Conservation (phyloP, 2,113 vertebrate species). For the Hippocampus barbouri region DNA sequence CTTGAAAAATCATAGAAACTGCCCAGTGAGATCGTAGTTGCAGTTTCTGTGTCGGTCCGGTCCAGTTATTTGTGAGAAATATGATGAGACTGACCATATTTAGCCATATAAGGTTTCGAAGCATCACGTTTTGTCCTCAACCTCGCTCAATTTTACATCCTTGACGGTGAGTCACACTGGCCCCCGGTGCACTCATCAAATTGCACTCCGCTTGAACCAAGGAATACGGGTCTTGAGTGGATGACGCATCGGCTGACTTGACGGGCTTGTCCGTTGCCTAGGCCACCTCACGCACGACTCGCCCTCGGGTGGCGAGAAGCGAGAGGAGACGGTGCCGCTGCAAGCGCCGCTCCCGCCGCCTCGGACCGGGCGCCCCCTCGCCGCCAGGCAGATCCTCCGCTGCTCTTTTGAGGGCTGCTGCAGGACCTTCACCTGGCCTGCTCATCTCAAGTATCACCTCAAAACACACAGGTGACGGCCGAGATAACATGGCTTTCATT, state of each 20-base stretch:
- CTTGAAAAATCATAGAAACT: no score
- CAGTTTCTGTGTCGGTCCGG: no score
- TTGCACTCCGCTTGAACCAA: no score
- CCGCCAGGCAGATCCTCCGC: constrained; percentile 83
- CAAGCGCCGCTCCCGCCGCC: constrained; percentile 64
- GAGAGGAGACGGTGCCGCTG: constrained; percentile 75
- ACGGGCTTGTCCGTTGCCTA: constrained; percentile 54
- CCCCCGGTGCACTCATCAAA: no score
- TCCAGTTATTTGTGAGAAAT: no score
- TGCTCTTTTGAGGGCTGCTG: constrained; percentile 94
- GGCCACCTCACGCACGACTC: constrained; percentile 84
- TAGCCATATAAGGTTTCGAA: no score
- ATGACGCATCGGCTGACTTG: neutral
- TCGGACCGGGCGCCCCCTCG: constrained; percentile 67
- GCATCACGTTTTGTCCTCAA: no score
- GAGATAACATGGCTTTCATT: neutral
- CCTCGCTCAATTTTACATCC: no score
- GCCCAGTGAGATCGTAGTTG: no score
- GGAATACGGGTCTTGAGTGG: neutral
- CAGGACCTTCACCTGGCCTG: constrained; percentile 91
- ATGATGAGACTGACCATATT: no score
- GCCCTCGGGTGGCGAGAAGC: constrained; percentile 78
- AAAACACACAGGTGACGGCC: constrained; percentile 88
- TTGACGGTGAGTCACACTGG: no score
- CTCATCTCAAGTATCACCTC: constrained; percentile 96